A percentile compares a stretch with the other conserved stretches of the same genome.
Evolutionary conservation across 2,888 invertebrate species (phyloP).

Genomic region (Pandemis corylana): DNA sequence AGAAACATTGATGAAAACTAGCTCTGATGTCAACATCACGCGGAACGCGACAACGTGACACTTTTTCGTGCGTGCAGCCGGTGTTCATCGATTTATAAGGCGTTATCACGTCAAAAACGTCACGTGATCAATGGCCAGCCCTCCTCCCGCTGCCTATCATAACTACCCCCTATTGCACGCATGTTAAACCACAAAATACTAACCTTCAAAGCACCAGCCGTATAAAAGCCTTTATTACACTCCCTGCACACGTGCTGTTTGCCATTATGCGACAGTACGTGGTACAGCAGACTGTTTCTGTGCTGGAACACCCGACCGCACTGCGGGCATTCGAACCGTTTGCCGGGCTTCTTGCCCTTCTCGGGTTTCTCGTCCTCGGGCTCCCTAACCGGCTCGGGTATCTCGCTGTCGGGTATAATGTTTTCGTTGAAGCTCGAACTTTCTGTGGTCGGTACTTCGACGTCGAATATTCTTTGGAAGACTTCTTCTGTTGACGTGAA

Average conservation of each 20-base stretch:
- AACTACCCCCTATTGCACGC: too few relatives aligned
- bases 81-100: too few relatives aligned
- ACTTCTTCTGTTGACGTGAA: slow-evolving; percentile 66
- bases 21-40: too few relatives aligned
- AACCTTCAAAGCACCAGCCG: slow-evolving; percentile 92
- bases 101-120: too few relatives aligned
- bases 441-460: slow-evolving; percentile 56
- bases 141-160: too few relatives aligned
- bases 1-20: too few relatives aligned
- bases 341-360: slow-evolving; percentile 60
- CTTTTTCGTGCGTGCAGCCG: too few relatives aligned
- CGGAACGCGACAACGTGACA: too few relatives aligned
- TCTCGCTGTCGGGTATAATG: slow-evolving; percentile 53
- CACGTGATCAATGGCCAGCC: too few relatives aligned
- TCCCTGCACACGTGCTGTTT: slow-evolving; percentile 91
- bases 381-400: slow-evolving; percentile 33
- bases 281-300: slow-evolving; percentile 93
- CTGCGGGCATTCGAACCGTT: slow-evolving; percentile 84
- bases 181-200: neutral
- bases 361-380: slow-evolving; percentile 45
- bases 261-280: slow-evolving; percentile 91
- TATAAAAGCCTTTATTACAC: slow-evolving; percentile 94
- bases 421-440: slow-evolving; percentile 52
- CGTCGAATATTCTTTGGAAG: slow-evolving; percentile 73
- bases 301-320: slow-evolving; percentile 92